Conservation (phyloP, 2,113 vertebrate genomes). For the Vulpes ferrilata region DNA sequence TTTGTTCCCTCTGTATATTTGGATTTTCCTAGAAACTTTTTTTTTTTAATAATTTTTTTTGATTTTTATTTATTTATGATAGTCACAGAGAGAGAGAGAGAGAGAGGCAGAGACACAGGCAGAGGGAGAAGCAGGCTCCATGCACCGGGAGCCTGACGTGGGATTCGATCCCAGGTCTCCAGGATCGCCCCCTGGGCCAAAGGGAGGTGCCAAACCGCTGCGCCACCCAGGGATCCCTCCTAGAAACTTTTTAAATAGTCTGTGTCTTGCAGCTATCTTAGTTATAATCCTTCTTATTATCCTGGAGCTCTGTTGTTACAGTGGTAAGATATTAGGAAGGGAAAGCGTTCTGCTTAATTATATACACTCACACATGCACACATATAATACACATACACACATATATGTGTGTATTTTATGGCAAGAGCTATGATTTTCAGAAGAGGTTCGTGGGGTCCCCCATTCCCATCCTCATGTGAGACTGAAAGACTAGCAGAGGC, state of each 20-base stretch:
- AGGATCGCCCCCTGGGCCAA: too few relatives aligned
- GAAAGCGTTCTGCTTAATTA: neutral
- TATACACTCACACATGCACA: neutral
- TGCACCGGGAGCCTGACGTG: too few relatives aligned
- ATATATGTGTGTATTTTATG: neutral
- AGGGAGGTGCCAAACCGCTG: too few relatives aligned
- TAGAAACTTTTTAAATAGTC: neutral
- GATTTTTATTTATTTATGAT: too few relatives aligned
- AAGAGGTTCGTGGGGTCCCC: neutral
- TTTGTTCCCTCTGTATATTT: neutral
- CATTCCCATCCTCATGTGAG: neutral
- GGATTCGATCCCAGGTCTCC: too few relatives aligned
- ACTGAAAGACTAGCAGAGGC: neutral
- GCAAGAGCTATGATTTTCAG: neutral
- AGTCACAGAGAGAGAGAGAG: too few relatives aligned
- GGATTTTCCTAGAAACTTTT: slow-evolving; percentile 3
- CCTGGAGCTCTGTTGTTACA: neutral
- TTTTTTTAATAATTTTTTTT: too few relatives aligned
- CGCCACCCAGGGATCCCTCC: too few relatives aligned
- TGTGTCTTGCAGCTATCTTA: neutral
- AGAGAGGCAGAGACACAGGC: too few relatives aligned
- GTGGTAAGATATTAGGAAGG: neutral
- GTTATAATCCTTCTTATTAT: neutral
- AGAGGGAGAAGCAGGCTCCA: too few relatives aligned
- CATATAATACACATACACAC: neutral